Conservation (phyloP, 1,140 invertebrate species). For the Tetranychus cinnabarinus region DNA sequence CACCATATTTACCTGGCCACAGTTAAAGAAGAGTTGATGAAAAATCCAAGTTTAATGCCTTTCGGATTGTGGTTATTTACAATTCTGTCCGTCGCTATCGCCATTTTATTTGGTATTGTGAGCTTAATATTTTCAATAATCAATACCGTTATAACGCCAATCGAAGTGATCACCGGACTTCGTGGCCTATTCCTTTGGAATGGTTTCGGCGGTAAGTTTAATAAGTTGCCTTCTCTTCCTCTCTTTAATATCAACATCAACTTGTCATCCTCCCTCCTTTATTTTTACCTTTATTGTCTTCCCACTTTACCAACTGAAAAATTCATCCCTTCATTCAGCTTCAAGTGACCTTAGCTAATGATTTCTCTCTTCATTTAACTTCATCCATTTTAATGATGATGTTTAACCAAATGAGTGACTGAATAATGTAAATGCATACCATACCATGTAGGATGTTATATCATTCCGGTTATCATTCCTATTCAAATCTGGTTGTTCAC, state of each 20-base stretch:
- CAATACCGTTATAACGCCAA: slow-evolving; percentile 47
- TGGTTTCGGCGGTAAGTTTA: slow-evolving; percentile 37
- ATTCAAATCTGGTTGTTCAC: too few species aligned
- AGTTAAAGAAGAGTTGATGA: slow-evolving; percentile 34
- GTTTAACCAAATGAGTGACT: too few species aligned
- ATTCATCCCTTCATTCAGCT: too few species aligned
- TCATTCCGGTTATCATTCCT: too few species aligned
- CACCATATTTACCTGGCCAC: neutral
- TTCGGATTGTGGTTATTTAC: slow-evolving; percentile 46
- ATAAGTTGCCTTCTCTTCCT: too few species aligned
- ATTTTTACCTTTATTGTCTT: too few species aligned
- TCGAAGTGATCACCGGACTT: slow-evolving; percentile 42
- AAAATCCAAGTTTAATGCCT: slow-evolving; percentile 37
- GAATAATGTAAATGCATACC: too few species aligned
- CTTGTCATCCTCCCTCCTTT: too few species aligned
- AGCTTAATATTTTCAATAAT: slow-evolving; percentile 41
- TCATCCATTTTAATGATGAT: too few species aligned
- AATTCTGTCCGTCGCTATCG: slow-evolving; percentile 34
- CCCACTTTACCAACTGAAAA: too few species aligned
- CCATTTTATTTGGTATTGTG: slow-evolving; percentile 37
- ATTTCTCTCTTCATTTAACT: neutral
- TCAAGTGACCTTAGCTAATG: neutral
- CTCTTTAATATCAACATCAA: too few species aligned
- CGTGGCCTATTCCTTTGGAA: slow-evolving; percentile 57
- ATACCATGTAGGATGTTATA: too few species aligned